phyloP scores from a whole-genome alignment of 2,113 vertebrate species.

The Tamias sibiricus region DNA sequence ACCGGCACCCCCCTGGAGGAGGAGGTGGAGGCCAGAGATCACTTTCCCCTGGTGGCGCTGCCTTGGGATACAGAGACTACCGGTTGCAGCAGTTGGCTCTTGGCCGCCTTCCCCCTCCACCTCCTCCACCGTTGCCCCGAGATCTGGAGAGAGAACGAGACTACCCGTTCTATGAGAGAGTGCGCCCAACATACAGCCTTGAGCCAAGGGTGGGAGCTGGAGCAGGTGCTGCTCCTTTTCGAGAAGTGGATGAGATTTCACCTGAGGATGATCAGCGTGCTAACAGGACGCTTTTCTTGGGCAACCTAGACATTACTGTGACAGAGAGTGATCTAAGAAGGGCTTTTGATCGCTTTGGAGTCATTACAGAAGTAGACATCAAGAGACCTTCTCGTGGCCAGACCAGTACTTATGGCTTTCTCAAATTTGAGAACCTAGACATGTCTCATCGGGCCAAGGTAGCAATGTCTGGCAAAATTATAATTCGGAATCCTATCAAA shows the following conservation, averaged over 20 bases:
- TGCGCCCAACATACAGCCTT: constrained; percentile 91
- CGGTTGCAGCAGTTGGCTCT: constrained; percentile 95
- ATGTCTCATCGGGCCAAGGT: constrained; percentile 98
- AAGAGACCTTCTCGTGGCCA: constrained; percentile 94
- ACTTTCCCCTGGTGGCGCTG: constrained; percentile 91
- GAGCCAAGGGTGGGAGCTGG: constrained; percentile 89
- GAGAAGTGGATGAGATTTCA: constrained; percentile 96
- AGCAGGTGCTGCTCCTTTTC: constrained; percentile 89
- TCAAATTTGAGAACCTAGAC: constrained; percentile 98
- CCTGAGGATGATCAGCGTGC: constrained; percentile 97
- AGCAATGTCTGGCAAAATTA: constrained; percentile 98
- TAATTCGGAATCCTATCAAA: constrained; percentile 96
- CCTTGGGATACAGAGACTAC: constrained; percentile 95
- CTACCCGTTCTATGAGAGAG: constrained; percentile 93
- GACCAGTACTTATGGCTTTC: constrained; percentile 96
- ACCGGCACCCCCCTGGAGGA: constrained; percentile 88
- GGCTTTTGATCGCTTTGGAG: constrained; percentile 97
- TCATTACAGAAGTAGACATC: constrained; percentile 98
- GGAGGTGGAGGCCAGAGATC: constrained; percentile 89
- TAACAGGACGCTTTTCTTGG: constrained; percentile 97
- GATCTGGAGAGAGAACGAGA: constrained; percentile 95
- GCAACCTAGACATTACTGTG: constrained; percentile 96
- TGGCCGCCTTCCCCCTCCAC: constrained; percentile 94
- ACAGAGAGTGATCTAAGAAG: constrained; percentile 94
- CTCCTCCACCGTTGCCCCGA: constrained; percentile 93